These are phyloP conservation scores for Conopomorpha cramerella DNA, from an alignment of 1,140 invertebrate species.

Conservation along the genomic window DNA sequence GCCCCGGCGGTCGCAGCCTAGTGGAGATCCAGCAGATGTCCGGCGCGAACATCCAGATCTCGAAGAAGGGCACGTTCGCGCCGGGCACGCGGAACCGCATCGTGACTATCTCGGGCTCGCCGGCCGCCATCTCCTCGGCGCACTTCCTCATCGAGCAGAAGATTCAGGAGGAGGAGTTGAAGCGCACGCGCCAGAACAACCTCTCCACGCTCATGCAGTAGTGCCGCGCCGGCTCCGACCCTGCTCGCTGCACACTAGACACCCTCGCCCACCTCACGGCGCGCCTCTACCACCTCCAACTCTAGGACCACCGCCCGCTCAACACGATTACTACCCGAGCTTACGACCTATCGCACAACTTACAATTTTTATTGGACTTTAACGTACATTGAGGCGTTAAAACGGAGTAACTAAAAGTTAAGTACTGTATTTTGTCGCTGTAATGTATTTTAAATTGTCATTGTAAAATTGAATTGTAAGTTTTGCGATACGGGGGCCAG, in stretches of 20 bases:
- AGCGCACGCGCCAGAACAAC: constrained; percentile 87
- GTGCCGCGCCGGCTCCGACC: no score
- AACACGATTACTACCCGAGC: no score
- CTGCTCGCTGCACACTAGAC: no score
- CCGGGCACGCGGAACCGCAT: constrained; percentile 96
- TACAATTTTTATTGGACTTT: no score
- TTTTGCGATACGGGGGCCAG: no score
- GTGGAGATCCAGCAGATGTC: constrained; percentile 96
- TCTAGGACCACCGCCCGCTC: not conserved
- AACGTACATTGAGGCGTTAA: no score
- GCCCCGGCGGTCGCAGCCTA: constrained; percentile 91
- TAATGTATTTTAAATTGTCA: no score
- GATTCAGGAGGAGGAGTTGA: constrained; percentile 93
- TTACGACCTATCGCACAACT: no score
- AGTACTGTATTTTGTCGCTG: no score
- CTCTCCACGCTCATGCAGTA: constrained; percentile 74
- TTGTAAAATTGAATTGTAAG: no score
- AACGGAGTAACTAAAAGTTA: no score
- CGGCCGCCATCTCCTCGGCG: constrained; percentile 85
- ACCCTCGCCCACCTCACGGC: not conserved
- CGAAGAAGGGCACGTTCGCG: constrained; percentile 96
- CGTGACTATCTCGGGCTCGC: constrained; percentile 91
- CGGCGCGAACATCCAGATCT: constrained; percentile 97
- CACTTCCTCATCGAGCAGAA: constrained; percentile 94
- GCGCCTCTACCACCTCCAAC: not conserved